Conservation (phyloP, 2,888 invertebrate species). For the Cosmorhoe ocellata region DNA sequence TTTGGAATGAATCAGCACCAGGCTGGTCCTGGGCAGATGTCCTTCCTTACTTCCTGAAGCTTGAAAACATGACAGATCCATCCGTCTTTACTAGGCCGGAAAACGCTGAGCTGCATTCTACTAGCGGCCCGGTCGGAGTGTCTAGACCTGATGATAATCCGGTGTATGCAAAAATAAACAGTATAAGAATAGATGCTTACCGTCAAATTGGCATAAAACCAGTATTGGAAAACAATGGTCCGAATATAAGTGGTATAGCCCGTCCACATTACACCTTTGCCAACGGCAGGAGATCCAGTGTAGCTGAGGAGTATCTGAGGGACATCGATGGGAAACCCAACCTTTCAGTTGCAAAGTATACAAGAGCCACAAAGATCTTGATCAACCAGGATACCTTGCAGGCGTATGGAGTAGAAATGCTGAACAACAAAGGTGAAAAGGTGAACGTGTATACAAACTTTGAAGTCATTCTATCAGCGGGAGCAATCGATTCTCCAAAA, state of each 20-base stretch:
- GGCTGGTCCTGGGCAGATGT: constrained; percentile 58
- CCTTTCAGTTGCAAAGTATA: constrained; percentile 56
- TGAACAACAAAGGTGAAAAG: constrained; percentile 40
- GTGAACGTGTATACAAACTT: constrained; percentile 50
- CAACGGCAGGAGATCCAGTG: constrained; percentile 63
- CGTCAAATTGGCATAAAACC: constrained; percentile 53
- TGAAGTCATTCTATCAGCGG: constrained; percentile 68
- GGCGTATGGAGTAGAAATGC: constrained; percentile 58
- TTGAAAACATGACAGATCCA: constrained; percentile 56
- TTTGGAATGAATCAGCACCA: constrained; percentile 47
- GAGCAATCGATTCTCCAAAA: constrained; percentile 63
- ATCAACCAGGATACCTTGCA: constrained; percentile 46
- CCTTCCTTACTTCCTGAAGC: constrained; percentile 54
- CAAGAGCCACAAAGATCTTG: constrained; percentile 58
- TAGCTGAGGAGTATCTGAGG: constrained; percentile 63
- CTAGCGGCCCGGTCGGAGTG: constrained; percentile 51
- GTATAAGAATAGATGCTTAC: constrained; percentile 44
- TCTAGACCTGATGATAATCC: constrained; percentile 44
- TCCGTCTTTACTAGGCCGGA: constrained; percentile 40
- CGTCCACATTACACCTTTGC: constrained; percentile 52
- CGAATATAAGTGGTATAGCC: constrained; percentile 43
- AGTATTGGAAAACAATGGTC: constrained; percentile 52
- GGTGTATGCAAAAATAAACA: constrained; percentile 42
- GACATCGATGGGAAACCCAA: constrained; percentile 52
- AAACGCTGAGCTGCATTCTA: constrained; percentile 49